Conservation (phyloP, 2,113 vertebrate species). For the Redunca redunca region DNA sequence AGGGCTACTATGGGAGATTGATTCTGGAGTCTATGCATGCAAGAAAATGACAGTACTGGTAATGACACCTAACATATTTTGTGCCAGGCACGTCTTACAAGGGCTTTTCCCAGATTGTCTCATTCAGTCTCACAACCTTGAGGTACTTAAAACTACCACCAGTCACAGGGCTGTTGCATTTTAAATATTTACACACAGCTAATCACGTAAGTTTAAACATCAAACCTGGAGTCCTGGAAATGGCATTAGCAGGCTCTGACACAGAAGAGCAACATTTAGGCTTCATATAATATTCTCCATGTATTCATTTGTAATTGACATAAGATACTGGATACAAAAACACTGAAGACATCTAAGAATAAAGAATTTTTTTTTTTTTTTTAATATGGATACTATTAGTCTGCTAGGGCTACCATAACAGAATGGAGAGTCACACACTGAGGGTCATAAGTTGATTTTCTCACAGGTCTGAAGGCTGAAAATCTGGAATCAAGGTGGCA, state of each 20-base stretch:
- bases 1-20: background rate
- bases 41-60: background rate
- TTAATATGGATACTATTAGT: background rate
- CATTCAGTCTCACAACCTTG: background rate
- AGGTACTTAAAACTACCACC: background rate
- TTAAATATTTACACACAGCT: background rate
- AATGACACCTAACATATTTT: accelerated
- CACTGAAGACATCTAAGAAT: background rate
- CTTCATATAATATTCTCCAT: background rate
- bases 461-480: background rate
- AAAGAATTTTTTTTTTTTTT: background rate
- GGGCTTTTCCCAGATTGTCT: background rate
- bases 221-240: background rate
- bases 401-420: no score
- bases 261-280: background rate
- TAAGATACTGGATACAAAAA: background rate
- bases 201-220: background rate
- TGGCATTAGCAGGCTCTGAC: background rate
- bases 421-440: background rate
- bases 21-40: background rate
- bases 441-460: background rate
- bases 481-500: background rate
- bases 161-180: background rate
- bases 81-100: no score
- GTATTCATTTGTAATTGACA: background rate